phyloP scores from a whole-genome alignment of 2,888 invertebrate species.

The Pristionchus fissidentatus region DNA sequence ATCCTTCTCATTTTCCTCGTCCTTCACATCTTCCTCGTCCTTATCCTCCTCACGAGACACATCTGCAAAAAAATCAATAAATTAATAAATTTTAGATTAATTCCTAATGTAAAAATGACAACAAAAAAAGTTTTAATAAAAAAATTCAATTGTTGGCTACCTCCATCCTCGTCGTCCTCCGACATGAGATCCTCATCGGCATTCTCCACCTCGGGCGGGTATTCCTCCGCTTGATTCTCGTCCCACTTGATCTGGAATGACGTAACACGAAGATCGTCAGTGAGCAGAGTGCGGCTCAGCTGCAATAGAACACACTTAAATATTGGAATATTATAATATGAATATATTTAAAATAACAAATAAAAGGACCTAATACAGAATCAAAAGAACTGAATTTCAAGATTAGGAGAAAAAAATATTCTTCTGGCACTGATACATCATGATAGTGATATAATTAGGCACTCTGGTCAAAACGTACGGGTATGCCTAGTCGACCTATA shows the following conservation, averaged over 20 bases:
- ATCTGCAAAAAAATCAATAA: slow-evolving; percentile 27
- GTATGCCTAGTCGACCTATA: too few relatives aligned
- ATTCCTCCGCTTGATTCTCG: slow-evolving; percentile 66
- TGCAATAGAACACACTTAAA: slow-evolving; percentile 43
- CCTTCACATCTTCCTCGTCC: slow-evolving; percentile 37
- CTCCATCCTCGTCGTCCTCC: slow-evolving; percentile 56
- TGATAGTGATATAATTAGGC: too few relatives aligned
- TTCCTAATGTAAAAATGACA: background rate
- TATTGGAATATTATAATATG: too few relatives aligned
- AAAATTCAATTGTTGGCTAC: slow-evolving; percentile 17
- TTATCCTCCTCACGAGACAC: slow-evolving; percentile 28
- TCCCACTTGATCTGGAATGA: slow-evolving; percentile 79
- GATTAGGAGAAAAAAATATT: too few relatives aligned
- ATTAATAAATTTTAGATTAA: too few relatives aligned
- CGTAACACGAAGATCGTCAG: slow-evolving; percentile 78
- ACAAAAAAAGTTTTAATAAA: too few relatives aligned
- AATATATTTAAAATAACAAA: background rate
- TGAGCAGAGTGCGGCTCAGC: slow-evolving; percentile 64
- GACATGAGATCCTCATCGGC: slow-evolving; percentile 62
- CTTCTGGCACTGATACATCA: too few relatives aligned
- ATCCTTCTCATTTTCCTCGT: slow-evolving; percentile 51
- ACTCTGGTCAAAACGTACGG: too few relatives aligned
- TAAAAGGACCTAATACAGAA: too few relatives aligned
- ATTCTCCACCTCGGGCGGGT: slow-evolving; percentile 55
- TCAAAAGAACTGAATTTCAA: too few relatives aligned